Base-by-base conservation (phyloP, 53 echinoderm and acorn worm species). In the Paracentrotus lividus region DNA sequence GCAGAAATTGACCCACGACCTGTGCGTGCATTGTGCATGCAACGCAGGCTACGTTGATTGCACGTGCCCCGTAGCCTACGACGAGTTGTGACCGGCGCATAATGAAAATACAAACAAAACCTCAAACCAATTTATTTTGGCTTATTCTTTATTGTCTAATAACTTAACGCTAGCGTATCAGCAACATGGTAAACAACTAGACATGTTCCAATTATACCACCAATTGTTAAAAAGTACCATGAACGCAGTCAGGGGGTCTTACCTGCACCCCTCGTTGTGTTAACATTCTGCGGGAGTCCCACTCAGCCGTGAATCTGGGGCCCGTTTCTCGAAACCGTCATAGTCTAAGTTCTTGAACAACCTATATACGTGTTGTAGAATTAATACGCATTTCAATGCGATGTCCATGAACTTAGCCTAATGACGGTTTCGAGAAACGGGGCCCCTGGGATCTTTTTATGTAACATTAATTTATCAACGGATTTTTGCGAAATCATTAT, bases 261-360 rank as follows among this genome's bases (percentile, higher is more conserved):
- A 24, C 45, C 47, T 38, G 49, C 38, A 81, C 81, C 81, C 81
- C 44, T 81, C 44, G 31, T 23, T 20, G 81, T 44, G 44, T 24
- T 81, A 26, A 8, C 8, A 42, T 32, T 15, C 10, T 81, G 47
- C 26, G 81, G 45, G 81, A 76, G 81, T 45, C 81, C 81, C 81
- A 76, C 47, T 81, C 81, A 47, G 44, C 45, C 81, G 33, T 81
- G 81, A 81, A 81, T 47, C 10, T 47, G 81, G 23, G 12, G 21
- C 47, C 4, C 47, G 44, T 81, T 81, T 44, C n/a, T n/a, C n/a
- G n/a, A n/a, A n/a, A n/a, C n/a, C n/a, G n/a, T n/a, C n/a, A n/a
- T n/a, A n/a, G n/a, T n/a, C n/a, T n/a, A n/a, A n/a, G n/a, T n/a
- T n/a, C n/a, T n/a, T n/a, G n/a, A n/a, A n/a, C n/a, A n/a, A n/a